Percentiles rank a stretch among this genome's conserved stretches.
Conservation (phyloP, 1,140 invertebrate species). For the Lysiphlebus fabarum region DNA sequence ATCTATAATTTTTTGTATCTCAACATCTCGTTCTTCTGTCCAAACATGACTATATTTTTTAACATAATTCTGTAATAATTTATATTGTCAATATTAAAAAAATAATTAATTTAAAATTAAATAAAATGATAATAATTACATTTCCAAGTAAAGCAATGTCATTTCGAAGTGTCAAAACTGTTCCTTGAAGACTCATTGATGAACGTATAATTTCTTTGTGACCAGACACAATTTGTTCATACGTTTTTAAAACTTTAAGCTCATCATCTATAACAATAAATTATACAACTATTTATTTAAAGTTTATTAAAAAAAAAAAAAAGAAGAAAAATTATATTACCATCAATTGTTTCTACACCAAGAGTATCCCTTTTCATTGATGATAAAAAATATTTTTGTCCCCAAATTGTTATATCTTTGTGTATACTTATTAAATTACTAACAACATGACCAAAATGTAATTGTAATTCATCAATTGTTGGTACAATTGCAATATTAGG, state of each 20-base stretch:
- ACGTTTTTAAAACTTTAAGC: constrained; percentile 53
- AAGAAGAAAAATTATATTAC: constrained; percentile 25
- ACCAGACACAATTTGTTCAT: constrained; percentile 71
- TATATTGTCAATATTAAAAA: neutral
- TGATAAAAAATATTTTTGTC: constrained; percentile 48
- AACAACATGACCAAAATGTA: constrained; percentile 65
- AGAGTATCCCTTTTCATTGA: constrained; percentile 19
- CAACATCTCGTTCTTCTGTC: constrained; percentile 65
- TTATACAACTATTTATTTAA: constrained; percentile 10
- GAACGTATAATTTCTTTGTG: constrained; percentile 76
- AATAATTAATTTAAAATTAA: constrained; percentile 10
- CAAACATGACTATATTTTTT: constrained; percentile 63
- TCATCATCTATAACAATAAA: constrained; percentile 24
- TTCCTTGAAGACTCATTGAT: constrained; percentile 68
- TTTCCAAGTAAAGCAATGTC: constrained; percentile 55
- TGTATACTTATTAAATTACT: constrained; percentile 62
- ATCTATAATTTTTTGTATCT: constrained; percentile 68
- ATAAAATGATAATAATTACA: constrained; percentile 27
- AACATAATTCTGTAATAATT: constrained; percentile 4
- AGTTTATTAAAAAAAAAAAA: constrained; percentile 20
- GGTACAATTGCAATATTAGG: constrained; percentile 62
- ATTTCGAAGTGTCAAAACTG: constrained; percentile 63
- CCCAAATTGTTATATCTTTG: constrained; percentile 69
- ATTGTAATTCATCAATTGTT: constrained; percentile 70
- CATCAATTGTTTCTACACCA: constrained; percentile 23